Evolutionary conservation across 2,113 vertebrate genomes (phyloP).

Genomic region (Scortum barcoo): DNA sequence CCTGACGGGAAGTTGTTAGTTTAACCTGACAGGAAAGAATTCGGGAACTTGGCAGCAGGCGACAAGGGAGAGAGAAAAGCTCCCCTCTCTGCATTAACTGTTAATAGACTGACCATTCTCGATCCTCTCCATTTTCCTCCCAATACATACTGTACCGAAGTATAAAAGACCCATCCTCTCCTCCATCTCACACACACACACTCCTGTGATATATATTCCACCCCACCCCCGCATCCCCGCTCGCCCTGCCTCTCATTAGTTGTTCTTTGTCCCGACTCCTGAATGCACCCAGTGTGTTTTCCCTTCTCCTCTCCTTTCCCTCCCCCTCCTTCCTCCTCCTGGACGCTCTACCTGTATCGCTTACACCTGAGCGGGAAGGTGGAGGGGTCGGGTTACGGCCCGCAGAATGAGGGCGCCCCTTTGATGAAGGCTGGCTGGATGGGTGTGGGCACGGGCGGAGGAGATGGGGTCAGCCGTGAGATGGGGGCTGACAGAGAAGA

Average conservation of each 20-base stretch:
- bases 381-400: constrained; percentile 75
- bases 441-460: constrained; percentile 60
- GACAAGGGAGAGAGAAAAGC: constrained; percentile 73
- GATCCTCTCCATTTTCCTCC: constrained; percentile 43
- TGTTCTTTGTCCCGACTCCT: constrained; percentile 77
- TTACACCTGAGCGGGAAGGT: constrained; percentile 83
- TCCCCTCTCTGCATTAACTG: constrained; percentile 78
- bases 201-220: constrained; percentile 44
- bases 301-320: constrained; percentile 8
- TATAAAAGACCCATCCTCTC: constrained; percentile 29
- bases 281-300: constrained; percentile 77
- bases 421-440: constrained; percentile 70
- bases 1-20: constrained; percentile 92
- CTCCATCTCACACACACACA: constrained; percentile 31
- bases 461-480: constrained; percentile 60
- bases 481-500: constrained; percentile 77
- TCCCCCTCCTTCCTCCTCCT: constrained; percentile 27
- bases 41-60: constrained; percentile 85
- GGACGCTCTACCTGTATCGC: constrained; percentile 84
- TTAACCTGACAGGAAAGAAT: constrained; percentile 91
- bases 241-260: constrained; percentile 65
- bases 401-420: constrained; percentile 82
- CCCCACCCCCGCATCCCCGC: not conserved
- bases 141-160: constrained; percentile 1
- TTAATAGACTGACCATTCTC: constrained; percentile 80